Evolutionary conservation across 2,797 vertebrate species (phyloP), one percentile per base, ranked within the genome.

Genomic region (Carduelis carduelis): DNA sequence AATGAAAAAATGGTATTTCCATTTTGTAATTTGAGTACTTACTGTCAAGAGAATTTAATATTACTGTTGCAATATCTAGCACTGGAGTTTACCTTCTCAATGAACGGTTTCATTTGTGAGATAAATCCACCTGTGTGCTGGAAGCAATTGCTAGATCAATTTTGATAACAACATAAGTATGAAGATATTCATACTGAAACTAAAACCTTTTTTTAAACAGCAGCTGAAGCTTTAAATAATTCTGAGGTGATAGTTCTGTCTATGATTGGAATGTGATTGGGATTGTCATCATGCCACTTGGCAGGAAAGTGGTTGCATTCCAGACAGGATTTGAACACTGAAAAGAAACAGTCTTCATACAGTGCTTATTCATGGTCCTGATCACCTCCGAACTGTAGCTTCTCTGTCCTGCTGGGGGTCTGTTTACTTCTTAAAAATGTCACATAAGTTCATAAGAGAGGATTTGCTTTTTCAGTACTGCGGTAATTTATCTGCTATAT

Each of bases 1-100:
- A 99, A 98, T 94, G 98, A 97, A 91, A 98, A 99, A 94, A 98
- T 98, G 99, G 99, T 99, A 98, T 77, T 88, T 97, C 81, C 5
- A 46, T 88, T 74, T 87, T 76, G 7, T 50, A 80, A 71, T 85
- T 57, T 76, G 41, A 49, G 20, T 80, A 50, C 56, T 77, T 87
- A 57, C 26, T 84, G 52, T 78, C 47, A 70, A 60, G 52, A 76
- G 47, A 60, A 86, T 84, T 87, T 49, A 13, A 32, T 32, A 3
- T 78, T 76, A 35, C 18, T 49, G 22, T 74, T 91, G 49, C 18
- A 20, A 4, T 52, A 14, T 69, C 57, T 92, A 47, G 26, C 1
- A 2, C 47, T 86, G 46, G 39, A 75, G 15, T 32, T 89, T 57
- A 69, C 35, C 65, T 47, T 86, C 28, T 53, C 55, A 86, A 19